Evolutionary conservation across 2,888 invertebrate genomes (phyloP), one percentile per base, ranked within the genome.

Genomic region (Steromphala cineraria): DNA sequence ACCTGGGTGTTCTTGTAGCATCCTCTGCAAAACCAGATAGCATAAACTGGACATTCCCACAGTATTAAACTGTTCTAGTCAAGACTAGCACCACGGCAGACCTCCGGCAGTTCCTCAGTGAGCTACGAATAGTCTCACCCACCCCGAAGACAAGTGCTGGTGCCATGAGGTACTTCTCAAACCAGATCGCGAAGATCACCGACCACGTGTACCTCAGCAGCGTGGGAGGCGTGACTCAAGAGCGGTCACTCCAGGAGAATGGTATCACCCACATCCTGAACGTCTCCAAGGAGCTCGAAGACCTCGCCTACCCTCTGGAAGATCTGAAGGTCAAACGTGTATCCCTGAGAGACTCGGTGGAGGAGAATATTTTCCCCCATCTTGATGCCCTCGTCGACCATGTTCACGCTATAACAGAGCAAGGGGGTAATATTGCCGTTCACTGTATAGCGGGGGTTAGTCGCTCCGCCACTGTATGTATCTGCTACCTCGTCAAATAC

Each of bases 361-460:
- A 86, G n/a, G 85, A 89, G 77, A 83, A 88, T 53, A 77, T 89
- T 8, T 76, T 87, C 5, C 67, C 79, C 28, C 79, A 83, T 67
- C 82, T 90, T n/a, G 87, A 89, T 62, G 75, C 80, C 4, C 88
- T 88, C 83, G 87, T 89, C 3, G 87, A 87, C 21, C 83, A 87
- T 62, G 84, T 90, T 75, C 83, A 88, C 19, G 55, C 31, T 8
- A 83, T 86, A 0, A 75, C 77, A 24, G 17, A 19, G 5, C 24
- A 82, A 19, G 85, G 83, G 4, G 89, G 87, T 5, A 84, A 79
- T 52, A 87, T 88, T 36, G 81, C 88, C 0, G 89, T 90, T 0
- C 89, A 90, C 62, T 90, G 90, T 84, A 83, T 89, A 0, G 89
- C 89, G 8, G 90, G 90, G 10, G 83, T 87, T 2, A 89, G 88